These are phyloP conservation scores for Hirudinaria manillensis DNA, from an alignment of 2,888 invertebrate genomes.

Conservation along the genomic window DNA sequence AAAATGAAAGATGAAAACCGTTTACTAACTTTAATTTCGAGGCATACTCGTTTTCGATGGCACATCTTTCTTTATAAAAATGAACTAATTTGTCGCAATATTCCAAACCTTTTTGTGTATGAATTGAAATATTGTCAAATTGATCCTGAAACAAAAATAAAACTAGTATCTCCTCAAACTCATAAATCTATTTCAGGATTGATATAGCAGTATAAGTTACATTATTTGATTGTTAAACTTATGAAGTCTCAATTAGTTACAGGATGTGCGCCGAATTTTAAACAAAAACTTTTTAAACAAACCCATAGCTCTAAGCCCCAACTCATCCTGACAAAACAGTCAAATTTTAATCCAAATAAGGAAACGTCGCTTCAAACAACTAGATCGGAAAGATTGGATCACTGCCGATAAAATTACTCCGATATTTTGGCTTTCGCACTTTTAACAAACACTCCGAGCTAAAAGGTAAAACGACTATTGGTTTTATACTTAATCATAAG, in stretches of 20 bases:
- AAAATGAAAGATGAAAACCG: too few relatives aligned
- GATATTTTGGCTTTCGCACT: neutral
- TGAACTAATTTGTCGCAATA: constrained; percentile 92
- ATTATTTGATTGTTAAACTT: neutral
- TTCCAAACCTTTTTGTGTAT: constrained; percentile 94
- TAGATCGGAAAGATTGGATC: neutral
- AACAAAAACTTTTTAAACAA: neutral
- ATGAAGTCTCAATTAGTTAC: neutral
- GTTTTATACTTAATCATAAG: neutral
- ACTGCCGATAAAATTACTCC: neutral
- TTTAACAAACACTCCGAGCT: neutral
- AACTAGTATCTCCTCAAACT: neutral
- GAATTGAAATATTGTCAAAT: constrained; percentile 88
- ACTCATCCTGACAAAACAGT: constrained; percentile 18
- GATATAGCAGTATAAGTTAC: too few relatives aligned
- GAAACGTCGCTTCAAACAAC: neutral
- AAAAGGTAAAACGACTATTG: neutral
- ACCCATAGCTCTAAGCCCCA: constrained; percentile 32
- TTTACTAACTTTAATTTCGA: constrained; percentile 56
- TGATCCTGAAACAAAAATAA: constrained; percentile 75
- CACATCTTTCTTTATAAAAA: constrained; percentile 87
- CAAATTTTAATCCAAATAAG: neutral
- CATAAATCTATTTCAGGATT: too few relatives aligned
- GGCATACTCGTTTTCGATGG: constrained; percentile 94
- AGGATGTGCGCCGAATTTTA: neutral